These are phyloP conservation scores for Ondatra zibethicus DNA, from an alignment of 2,113 vertebrate genomes.

Conservation along the genomic window DNA sequence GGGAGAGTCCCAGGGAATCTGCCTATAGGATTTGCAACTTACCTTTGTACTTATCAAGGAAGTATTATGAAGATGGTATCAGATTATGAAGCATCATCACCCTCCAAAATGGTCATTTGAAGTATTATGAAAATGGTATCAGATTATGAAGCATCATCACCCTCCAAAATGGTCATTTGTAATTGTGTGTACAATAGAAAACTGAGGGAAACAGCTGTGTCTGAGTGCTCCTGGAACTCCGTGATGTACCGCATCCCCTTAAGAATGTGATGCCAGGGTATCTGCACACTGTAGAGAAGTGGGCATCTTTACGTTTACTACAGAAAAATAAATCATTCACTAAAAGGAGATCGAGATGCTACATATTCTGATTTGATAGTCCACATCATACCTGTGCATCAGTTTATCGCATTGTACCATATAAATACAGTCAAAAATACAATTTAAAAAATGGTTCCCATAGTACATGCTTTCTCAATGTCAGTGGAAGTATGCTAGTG, in stretches of 20 bases:
- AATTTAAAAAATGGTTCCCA: not conserved
- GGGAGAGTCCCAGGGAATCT: not conserved
- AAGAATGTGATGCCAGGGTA: not conserved
- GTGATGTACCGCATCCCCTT: not conserved
- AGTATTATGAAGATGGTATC: not conserved
- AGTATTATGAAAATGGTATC: not conserved
- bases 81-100: not conserved
- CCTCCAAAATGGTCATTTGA: not conserved
- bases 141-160: not conserved
- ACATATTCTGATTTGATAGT: not conserved
- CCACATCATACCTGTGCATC: too few species aligned
- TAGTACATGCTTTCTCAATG: not conserved
- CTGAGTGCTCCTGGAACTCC: not conserved
- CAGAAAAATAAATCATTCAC: constrained; percentile 23
- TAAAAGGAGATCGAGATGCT: not conserved
- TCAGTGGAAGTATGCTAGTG: not conserved
- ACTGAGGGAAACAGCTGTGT: not conserved
- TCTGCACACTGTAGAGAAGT: not conserved
- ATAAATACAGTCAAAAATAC: not conserved
- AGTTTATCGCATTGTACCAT: not conserved
- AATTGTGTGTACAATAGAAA: constrained; percentile 9
- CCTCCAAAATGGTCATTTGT: not conserved
- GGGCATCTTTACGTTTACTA: not conserved
- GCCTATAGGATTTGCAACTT: not conserved
- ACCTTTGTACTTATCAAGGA: not conserved